phyloP scores from a whole-genome alignment of 2,888 invertebrate species.

The Lepetodrilus schrolli region DNA sequence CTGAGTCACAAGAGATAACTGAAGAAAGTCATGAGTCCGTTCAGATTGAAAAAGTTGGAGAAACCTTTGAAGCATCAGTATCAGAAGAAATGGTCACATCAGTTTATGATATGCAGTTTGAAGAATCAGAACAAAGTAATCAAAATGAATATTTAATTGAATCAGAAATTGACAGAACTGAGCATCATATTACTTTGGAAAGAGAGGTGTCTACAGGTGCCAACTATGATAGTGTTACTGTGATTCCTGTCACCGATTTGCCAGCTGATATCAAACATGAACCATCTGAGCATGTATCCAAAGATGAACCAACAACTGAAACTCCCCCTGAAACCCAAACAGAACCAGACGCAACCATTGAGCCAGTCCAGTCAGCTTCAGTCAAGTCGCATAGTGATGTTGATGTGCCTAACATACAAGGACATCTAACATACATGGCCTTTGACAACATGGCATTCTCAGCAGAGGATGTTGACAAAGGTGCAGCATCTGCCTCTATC shows the following conservation, averaged over 20 bases:
- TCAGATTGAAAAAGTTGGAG: not conserved
- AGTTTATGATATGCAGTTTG: no score
- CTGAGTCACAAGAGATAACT: constrained; percentile 24
- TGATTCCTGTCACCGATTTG: not conserved
- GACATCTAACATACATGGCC: constrained; percentile 69
- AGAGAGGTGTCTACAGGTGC: no score
- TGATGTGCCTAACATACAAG: constrained; percentile 10
- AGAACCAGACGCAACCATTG: constrained; percentile 2
- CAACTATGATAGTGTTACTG: no score
- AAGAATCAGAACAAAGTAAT: no score
- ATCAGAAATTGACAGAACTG: constrained; percentile 39
- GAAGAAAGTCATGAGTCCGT: constrained; percentile 22
- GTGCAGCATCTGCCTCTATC: not conserved
- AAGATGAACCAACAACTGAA: not conserved
- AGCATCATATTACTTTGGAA: constrained; percentile 39
- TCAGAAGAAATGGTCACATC: constrained; percentile 3
- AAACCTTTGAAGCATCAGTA: constrained; percentile 16
- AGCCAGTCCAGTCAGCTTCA: constrained; percentile 8
- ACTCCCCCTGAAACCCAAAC: not conserved
- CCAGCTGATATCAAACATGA: not conserved
- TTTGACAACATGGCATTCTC: constrained; percentile 76
- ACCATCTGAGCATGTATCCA: not conserved
- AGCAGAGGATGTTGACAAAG: constrained; percentile 64
- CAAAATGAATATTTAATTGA: constrained; percentile 40
- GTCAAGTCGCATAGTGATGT: constrained; percentile 35